Conservation (phyloP, 1,140 invertebrate genomes). For the Drosophila kohkoa region DNA sequence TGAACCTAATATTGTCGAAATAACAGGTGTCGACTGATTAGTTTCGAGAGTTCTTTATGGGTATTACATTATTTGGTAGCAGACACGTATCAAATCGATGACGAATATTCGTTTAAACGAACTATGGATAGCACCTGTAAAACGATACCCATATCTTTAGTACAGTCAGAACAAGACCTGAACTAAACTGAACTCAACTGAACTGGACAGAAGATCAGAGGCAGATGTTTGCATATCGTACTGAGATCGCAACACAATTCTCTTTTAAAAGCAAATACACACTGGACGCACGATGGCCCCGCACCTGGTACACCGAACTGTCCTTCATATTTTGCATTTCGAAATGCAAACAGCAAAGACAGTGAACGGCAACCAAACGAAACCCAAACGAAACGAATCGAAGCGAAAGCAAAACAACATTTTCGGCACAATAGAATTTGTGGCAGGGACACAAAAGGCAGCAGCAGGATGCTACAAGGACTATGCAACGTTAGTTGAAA, state of each 20-base stretch:
- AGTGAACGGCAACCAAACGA: slow-evolving; percentile 25
- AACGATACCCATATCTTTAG: background rate
- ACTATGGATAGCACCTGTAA: slow-evolving; percentile 33
- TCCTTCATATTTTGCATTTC: slow-evolving; percentile 73
- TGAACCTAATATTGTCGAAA: slow-evolving; percentile 66
- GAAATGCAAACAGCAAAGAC: slow-evolving; percentile 68
- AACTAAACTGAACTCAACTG: background rate
- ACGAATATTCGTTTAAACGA: slow-evolving; percentile 26
- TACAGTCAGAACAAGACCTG: slow-evolving; percentile 29
- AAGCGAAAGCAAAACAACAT: slow-evolving; percentile 49
- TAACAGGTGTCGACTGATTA: slow-evolving; percentile 78
- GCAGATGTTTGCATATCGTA: slow-evolving; percentile 76
- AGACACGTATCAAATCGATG: slow-evolving; percentile 71
- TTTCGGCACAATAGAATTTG: slow-evolving; percentile 52
- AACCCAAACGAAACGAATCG: slow-evolving; percentile 16
- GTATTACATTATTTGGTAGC: slow-evolving; percentile 33
- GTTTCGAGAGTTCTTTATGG: slow-evolving; percentile 54
- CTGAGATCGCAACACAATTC: slow-evolving; percentile 64
- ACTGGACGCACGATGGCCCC: slow-evolving; percentile 33
- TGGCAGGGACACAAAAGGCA: slow-evolving; percentile 52
- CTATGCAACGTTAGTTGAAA: slow-evolving; percentile 28
- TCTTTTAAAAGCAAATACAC: slow-evolving; percentile 51
- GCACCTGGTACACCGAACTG: slow-evolving; percentile 33
- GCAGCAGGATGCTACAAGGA: slow-evolving; percentile 62
- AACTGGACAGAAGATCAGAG: slow-evolving; percentile 38